Base-by-base conservation (phyloP, 2,888 invertebrate genomes). In the Yponomeuta sedellus region DNA sequence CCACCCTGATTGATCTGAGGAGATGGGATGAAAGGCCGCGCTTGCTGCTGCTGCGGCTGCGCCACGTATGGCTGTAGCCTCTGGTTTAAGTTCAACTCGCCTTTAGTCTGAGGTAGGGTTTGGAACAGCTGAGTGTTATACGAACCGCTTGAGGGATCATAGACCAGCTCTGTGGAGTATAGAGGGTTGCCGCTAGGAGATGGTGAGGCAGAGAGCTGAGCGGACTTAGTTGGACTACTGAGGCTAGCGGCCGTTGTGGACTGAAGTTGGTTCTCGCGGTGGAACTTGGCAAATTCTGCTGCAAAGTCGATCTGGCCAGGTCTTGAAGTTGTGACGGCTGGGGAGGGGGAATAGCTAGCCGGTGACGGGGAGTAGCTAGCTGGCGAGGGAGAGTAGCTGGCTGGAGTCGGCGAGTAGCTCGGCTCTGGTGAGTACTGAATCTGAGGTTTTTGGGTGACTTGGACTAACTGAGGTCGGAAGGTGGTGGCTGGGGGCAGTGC, bases 91-190 rank as follows among this genome's bases (percentile, higher is more conserved):
- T 93, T 93, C 75, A 95, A 91, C 74, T 95, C 95, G 69, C 94
- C 95, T 70, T 93, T 92, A 61, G 94, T 94, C 82, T 95, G 95
- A 28, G 96, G 96, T 65, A 96, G 85, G 20, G 94, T 92, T 82
- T 96, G 96, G 88, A 94, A 96, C 59, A 96, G 87, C 73, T 96
- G 95, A 39, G 95, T 95, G 77, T 96, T 94, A 91, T 96, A 96
- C 75, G 94, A 94, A 64, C 96, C 96, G 72, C 94, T 94, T 44
- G 93, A 81, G 22, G 96, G 96, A 81, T 96, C 96, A 81, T 93
- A 96, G 0, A 96, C 93, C 40, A 96, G 86, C 77, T 96, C 95
- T 25, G 96, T 95, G 64, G 95, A 95, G 83, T 96, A 96, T 66
- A 96, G 92, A 67, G 95, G 95, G 72, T 94, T 92, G 66, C 92